These are phyloP conservation scores for Eciton burchellii DNA, from an alignment of 1,140 invertebrate genomes.

Conservation along the genomic window DNA sequence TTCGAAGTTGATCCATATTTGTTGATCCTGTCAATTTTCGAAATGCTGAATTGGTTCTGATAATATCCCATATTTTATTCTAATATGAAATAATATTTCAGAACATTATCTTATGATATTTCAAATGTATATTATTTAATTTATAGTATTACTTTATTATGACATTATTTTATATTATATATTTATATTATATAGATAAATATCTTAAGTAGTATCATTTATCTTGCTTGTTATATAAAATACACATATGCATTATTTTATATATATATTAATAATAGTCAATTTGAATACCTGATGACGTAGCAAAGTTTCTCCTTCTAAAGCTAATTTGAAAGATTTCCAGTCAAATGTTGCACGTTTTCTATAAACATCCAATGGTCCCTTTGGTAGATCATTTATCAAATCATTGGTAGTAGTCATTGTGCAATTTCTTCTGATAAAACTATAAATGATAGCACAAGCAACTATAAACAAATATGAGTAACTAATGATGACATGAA, in stretches of 20 bases:
- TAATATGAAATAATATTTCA: slow-evolving; percentile 84
- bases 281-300: slow-evolving; percentile 86
- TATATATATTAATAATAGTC: slow-evolving; percentile 7
- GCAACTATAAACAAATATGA: too few relatives aligned
- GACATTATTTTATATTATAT: too few relatives aligned
- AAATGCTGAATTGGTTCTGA: slow-evolving; percentile 94
- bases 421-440: background rate
- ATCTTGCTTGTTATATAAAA: too few relatives aligned
- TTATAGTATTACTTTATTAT: too few relatives aligned
- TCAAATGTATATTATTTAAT: too few relatives aligned
- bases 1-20: slow-evolving; percentile 90
- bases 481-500: background rate
- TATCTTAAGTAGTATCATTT: slow-evolving; percentile 34
- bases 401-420: slow-evolving; percentile 66
- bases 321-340: slow-evolving; percentile 91
- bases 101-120: too few relatives aligned
- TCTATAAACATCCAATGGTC: slow-evolving; percentile 91
- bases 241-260: background rate
- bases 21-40: slow-evolving; percentile 85
- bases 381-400: slow-evolving; percentile 87
- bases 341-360: slow-evolving; percentile 93
- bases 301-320: slow-evolving; percentile 88
- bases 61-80: slow-evolving; percentile 92
- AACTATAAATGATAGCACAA: slow-evolving; percentile 19
- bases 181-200: too few relatives aligned